Evolutionary conservation across 1,140 invertebrate genomes (phyloP).

Genomic region (Phortica variegata): DNA sequence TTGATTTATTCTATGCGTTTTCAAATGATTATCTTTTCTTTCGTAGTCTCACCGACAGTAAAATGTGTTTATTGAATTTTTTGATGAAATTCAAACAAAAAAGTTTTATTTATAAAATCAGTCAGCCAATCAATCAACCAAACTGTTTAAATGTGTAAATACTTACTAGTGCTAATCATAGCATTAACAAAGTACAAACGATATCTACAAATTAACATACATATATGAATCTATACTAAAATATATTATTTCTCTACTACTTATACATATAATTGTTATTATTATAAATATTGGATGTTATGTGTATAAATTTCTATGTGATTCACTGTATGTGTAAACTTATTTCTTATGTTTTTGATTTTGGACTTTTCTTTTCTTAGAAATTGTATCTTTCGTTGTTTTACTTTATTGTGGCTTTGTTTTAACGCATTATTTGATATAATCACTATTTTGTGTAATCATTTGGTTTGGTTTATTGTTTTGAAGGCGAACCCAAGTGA

Average conservation of each 20-base stretch:
- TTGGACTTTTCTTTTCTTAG: slow-evolving; percentile 10
- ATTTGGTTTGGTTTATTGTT: no score
- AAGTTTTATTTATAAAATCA: neutral
- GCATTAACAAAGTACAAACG: neutral
- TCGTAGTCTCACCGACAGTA: no score
- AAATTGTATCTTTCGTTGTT: no score
- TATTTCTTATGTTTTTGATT: slow-evolving; percentile 24
- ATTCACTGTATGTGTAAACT: slow-evolving; percentile 56
- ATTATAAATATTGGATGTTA: slow-evolving; percentile 56
- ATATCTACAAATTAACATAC: slow-evolving; percentile 30
- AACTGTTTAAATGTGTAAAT: slow-evolving; percentile 8
- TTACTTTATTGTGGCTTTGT: no score
- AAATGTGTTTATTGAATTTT: no score
- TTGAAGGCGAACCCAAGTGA: no score
- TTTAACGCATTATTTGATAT: no score
- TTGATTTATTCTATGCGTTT: no score
- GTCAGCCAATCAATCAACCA: slow-evolving; percentile 6
- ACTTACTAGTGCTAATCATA: slow-evolving; percentile 1
- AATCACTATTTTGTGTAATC: no score
- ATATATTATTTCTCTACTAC: slow-evolving; percentile 35
- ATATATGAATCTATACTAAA: slow-evolving; percentile 33
- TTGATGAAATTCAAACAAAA: no score
- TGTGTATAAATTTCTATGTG: slow-evolving; percentile 55
- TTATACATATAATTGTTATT: slow-evolving; percentile 43
- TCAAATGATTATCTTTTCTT: no score